These are phyloP conservation scores for Bombus sibiricus DNA, from an alignment of 1,140 invertebrate species.

Conservation along the genomic window DNA sequence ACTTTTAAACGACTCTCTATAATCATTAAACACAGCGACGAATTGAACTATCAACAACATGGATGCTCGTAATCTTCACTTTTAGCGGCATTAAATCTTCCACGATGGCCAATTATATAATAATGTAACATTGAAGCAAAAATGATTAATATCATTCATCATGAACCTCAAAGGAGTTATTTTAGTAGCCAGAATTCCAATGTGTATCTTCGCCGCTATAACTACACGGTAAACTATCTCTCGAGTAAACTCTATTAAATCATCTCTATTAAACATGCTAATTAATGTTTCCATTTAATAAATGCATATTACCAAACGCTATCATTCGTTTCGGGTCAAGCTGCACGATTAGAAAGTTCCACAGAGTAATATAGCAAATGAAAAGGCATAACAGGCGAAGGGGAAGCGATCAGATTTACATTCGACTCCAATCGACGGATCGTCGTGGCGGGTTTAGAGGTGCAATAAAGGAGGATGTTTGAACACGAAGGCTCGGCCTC, in stretches of 20 bases:
- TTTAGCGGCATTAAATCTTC: no score
- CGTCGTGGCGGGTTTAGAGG: slow-evolving; percentile 29
- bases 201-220: no score
- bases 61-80: no score
- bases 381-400: not conserved
- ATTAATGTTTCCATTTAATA: not conserved
- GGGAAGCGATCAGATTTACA: slow-evolving; percentile 43
- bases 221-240: no score
- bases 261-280: not conserved
- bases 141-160: no score
- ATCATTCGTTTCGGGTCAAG: not conserved
- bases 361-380: not conserved
- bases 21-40: no score
- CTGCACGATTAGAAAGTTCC: not conserved
- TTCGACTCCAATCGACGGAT: slow-evolving; percentile 17
- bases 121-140: no score
- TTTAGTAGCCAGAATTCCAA: not conserved
- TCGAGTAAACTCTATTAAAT: not conserved
- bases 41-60: no score
- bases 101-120: no score
- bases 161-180: not conserved
- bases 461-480: slow-evolving; percentile 45
- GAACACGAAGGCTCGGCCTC: slow-evolving; percentile 37
- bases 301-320: not conserved
- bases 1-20: no score